Base-by-base conservation (phyloP, 2,113 vertebrate genomes). In the Onychorhynchus coronatus region DNA sequence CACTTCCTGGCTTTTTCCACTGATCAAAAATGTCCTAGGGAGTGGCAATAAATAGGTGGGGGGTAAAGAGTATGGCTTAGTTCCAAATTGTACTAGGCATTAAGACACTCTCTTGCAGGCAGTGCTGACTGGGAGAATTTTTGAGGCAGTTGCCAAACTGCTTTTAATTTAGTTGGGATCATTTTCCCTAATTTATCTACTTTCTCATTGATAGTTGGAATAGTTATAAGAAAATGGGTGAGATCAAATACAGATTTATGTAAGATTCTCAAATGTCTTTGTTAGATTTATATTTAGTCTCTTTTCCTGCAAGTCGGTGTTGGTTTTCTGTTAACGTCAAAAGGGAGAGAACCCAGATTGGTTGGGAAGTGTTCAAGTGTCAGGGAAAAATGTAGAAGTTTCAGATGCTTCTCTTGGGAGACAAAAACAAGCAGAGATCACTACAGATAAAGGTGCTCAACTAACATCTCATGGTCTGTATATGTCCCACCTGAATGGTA, bases 1-100 rank as follows among this genome's bases (percentile, higher is more conserved):
- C 97, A 98, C 91, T 98, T 98, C 98, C 98, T 96, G 91, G 62
- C 88, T 94, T 97, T 98, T 96, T 97, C 90, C 67, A 85, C 66
- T 85, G 80, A 85, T 89, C 47, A 91, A 53, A 76, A 96, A 91
- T 92, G 73, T 96, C 92, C 82, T 52, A 66, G 79, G 87, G 88
- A 95, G 78, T 59, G 77, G 27, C 90, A 95, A 77, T 85, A 84
- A 91, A 74, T 66, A 93, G 56, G n/a, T 62, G 58, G 46, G 68
- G 52, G 49, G 50, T 39, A 59, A 77, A 56, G 25, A 62, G n/a
- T 33, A 66, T 68, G 74, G 74, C 75, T 78, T 84, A 58, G 20
- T 72, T 92, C 79, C 93, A 89, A 11, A 33, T 72, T 72, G 28
- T 67, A 2, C 18, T 72, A 49, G 47, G 28, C 22, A 5, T 94